A percentile compares a stretch with the other conserved stretches of the same genome.
Conservation (phyloP, 2,113 vertebrate genomes). For the Uropsilus gracilis region DNA sequence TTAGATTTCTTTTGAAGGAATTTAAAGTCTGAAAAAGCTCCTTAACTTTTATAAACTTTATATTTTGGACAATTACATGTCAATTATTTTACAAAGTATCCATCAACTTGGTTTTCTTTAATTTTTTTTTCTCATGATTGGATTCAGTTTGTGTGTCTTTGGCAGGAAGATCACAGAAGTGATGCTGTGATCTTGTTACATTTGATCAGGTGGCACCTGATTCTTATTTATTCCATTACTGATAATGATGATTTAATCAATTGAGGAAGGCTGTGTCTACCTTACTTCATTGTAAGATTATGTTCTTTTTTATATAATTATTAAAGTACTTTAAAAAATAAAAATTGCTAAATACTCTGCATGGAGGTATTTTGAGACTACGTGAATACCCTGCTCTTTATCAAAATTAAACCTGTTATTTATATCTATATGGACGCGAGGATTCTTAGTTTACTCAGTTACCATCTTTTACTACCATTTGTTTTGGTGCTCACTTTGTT, state of each 20-base stretch:
- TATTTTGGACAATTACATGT: neutral
- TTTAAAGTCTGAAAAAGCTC: neutral
- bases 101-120: neutral
- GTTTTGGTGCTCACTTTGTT: neutral
- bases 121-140: constrained; percentile 9
- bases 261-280: neutral
- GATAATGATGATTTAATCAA: neutral
- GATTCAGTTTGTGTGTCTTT: neutral
- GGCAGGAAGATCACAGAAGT: neutral
- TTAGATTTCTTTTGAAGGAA: no score
- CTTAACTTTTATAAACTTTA: constrained; percentile 11
- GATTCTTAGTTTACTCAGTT: neutral
- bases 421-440: neutral
- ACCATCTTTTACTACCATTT: neutral
- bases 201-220: neutral
- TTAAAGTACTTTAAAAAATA: no score
- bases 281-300: neutral
- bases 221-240: constrained; percentile 8
- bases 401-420: constrained; percentile 4
- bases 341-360: no score
- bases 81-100: constrained; percentile 18
- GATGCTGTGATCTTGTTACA: neutral
- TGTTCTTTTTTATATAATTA: constrained; percentile 12
- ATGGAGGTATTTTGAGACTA: neutral
- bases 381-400: neutral